Percentiles rank a stretch among this genome's conserved stretches.
These are phyloP conservation scores for Mormoops blainvillei DNA, from an alignment of 2,113 vertebrate species.

Conservation along the genomic window DNA sequence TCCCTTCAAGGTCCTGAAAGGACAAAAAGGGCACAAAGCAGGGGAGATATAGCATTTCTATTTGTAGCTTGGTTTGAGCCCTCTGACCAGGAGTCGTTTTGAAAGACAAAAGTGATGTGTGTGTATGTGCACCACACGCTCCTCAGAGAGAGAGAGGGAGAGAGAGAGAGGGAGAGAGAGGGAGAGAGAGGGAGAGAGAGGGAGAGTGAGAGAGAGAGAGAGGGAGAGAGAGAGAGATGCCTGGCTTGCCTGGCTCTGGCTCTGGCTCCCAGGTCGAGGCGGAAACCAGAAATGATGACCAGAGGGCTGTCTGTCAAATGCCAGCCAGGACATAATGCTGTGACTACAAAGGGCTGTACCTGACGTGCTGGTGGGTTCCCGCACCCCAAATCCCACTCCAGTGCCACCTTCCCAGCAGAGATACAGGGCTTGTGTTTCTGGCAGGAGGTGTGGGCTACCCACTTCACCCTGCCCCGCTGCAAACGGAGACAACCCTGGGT, in stretches of 20 bases:
- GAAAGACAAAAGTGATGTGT: background rate
- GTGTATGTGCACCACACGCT: background rate
- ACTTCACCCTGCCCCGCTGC: rapidly evolving
- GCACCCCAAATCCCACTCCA: background rate
- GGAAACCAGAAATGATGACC: background rate
- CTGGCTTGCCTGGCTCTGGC: too few species aligned
- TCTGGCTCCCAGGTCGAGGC: too few species aligned
- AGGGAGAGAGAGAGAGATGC: background rate
- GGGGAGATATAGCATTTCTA: background rate
- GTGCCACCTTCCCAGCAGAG: background rate
- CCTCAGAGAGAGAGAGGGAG: background rate
- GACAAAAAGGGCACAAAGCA: background rate
- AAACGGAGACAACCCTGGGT: background rate
- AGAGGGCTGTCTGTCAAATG: too few species aligned
- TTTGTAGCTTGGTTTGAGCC: background rate
- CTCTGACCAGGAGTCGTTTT: background rate
- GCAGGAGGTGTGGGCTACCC: background rate
- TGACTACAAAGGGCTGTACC: background rate
- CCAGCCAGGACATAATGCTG: background rate
- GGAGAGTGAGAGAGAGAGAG: background rate
- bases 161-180: background rate
- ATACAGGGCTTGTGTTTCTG: background rate
- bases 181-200: background rate
- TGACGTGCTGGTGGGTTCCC: background rate
- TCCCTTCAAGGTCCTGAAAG: background rate